Evolutionary conservation across 2,113 vertebrate species (phyloP).

Genomic region (Chaetops frenatus): DNA sequence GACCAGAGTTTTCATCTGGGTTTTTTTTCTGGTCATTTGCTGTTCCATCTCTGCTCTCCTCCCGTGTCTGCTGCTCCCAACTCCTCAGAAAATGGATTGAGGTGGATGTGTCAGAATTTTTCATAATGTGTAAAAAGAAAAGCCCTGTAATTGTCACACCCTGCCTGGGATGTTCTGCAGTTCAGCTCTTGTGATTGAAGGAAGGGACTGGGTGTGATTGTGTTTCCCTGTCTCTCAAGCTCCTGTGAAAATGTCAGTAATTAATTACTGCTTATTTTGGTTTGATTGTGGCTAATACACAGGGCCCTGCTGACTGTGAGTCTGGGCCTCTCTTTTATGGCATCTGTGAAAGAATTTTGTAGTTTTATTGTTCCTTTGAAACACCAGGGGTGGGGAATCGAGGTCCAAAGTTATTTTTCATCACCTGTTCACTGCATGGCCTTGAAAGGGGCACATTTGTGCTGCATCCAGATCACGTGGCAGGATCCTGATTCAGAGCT

Average conservation of each 20-base stretch:
- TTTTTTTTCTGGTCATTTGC: background rate
- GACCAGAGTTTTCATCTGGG: background rate
- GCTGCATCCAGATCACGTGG: background rate
- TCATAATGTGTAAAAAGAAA: background rate
- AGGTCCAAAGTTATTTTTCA: background rate
- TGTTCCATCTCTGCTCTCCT: background rate
- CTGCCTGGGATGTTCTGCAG: background rate
- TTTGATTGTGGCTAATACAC: background rate
- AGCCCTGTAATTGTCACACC: background rate
- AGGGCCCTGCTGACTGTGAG: background rate
- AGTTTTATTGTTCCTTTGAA: background rate
- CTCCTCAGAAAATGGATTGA: background rate
- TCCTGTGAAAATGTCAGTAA: background rate
- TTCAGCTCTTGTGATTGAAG: background rate
- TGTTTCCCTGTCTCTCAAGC: background rate
- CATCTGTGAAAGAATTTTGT: background rate
- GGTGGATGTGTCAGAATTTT: background rate
- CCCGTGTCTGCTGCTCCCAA: rapidly evolving
- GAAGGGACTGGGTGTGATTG: background rate
- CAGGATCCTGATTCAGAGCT: background rate
- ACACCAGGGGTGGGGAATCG: background rate
- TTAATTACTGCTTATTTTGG: background rate
- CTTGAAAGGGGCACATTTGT: background rate
- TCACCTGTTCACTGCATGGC: background rate
- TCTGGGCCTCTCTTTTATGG: background rate